Conservation (phyloP, 2,113 vertebrate genomes). For the Sapajus apella region DNA sequence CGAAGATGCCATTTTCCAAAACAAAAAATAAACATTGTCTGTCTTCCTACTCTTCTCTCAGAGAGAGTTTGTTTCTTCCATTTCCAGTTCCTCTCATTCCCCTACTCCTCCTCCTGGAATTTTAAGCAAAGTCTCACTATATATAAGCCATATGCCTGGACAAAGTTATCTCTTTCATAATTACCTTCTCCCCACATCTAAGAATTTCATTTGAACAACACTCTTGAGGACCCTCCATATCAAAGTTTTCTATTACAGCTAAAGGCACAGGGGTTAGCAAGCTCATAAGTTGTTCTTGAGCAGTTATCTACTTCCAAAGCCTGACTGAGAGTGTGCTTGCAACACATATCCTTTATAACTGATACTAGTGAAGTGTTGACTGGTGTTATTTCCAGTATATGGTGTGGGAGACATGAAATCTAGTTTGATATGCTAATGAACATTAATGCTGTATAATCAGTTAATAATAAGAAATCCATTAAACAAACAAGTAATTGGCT, state of each 20-base stretch:
- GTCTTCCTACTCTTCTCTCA: not conserved
- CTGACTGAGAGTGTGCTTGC: not conserved
- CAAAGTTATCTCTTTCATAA: conserved; percentile 25
- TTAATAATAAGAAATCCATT: conserved; percentile 57
- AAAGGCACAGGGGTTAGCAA: not conserved
- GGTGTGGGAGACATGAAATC: conserved; percentile 33
- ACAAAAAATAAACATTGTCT: not conserved
- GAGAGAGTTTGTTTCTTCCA: not conserved
- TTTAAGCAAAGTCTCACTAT: not conserved
- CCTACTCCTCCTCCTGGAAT: not conserved
- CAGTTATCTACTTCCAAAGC: not conserved
- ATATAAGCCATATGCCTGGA: conserved; percentile 19
- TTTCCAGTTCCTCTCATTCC: not conserved
- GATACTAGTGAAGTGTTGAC: not conserved
- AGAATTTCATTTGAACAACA: conserved; percentile 32
- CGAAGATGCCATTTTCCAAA: conserved; percentile 32
- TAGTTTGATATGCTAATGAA: conserved; percentile 59
- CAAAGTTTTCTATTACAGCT: not conserved
- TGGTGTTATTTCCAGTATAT: conserved; percentile 36
- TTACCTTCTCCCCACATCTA: conserved; percentile 9
- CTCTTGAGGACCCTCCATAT: not conserved
- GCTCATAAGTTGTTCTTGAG: conserved; percentile 31
- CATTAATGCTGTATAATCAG: conserved; percentile 53
- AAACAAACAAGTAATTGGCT: conserved; percentile 60
- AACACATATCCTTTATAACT: not conserved